Evolutionary conservation across 2,888 invertebrate species (phyloP), one percentile per base, ranked within the genome.

Genomic region (Campoplex capitator): DNA sequence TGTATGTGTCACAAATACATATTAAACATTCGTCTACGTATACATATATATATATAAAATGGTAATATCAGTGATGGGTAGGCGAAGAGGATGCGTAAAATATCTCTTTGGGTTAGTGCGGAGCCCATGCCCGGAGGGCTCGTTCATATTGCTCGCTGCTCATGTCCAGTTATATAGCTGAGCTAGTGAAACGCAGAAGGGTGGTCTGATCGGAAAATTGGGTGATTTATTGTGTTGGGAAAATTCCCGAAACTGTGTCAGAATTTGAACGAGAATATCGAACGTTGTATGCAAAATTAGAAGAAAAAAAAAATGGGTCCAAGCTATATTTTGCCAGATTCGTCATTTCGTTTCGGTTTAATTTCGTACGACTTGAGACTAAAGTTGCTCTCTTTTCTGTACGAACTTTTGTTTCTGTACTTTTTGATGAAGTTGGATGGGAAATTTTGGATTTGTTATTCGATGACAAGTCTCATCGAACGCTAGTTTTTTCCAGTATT

Each of bases 191-290:
- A 54, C 74, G 28, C 62, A 8, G 78, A 56, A 54, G 68, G 77
- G 51, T 58, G 51, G 32, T 54, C 67, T 54, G 71, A 82, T 82
- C 81, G 78, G 77, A 70, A 78, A 81, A 74, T 82, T n/a, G 73
- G 45, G 75, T 87, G 87, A 87, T 84, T 87, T 87, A 87, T 87
- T 84, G 78, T 54, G 82, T 79, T 82, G 74, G 81, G 62, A 84
- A 86, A 84, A 79, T 80, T 65, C 48, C 75, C 74, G 78, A 87
- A 78, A 54, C 70, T 70, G 62, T 70, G 82, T 81, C 87, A 74
- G 48, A 28, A 38, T 51, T 45, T 35, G 54, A 79, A 83, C 78
- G 62, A 65, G 78, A 75, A 62, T 75, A 75, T 54, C 32, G 38
- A 18, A 18, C 23, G 32, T 56, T 54, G 67, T 73, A 54, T 23